Conservation (phyloP, 2,113 vertebrate genomes). For the Geococcyx californianus region DNA sequence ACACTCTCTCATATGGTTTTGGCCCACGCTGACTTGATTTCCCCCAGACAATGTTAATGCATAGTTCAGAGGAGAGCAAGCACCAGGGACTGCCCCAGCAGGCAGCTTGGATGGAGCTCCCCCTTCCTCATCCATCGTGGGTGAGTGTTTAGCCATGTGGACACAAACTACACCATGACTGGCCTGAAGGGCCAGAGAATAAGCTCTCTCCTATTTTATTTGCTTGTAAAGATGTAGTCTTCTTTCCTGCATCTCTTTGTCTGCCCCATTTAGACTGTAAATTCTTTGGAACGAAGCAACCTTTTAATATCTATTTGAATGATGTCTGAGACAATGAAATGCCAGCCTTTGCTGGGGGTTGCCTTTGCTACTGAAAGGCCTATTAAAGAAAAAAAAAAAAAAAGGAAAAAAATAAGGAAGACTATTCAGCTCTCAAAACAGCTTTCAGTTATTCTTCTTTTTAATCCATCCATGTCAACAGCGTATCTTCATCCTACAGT, state of each 20-base stretch:
- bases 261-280: conserved; percentile 17
- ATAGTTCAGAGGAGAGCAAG: background rate
- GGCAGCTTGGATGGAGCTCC: background rate
- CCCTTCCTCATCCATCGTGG: background rate
- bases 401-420: background rate
- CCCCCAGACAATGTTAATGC: conserved; percentile 18
- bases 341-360: conserved; percentile 17
- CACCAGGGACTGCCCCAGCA: background rate
- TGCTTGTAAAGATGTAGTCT: background rate
- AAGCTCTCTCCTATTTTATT: background rate
- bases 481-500: background rate
- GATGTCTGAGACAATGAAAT: conserved; percentile 26
- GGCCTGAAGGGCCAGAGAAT: background rate
- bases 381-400: background rate
- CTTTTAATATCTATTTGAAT: conserved; percentile 26
- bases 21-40: conserved; percentile 19
- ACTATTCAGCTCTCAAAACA: conserved; percentile 1
- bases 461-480: conserved; percentile 47
- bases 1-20: background rate
- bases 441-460: conserved; percentile 35
- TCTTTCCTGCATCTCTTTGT: background rate
- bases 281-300: background rate
- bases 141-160: background rate
- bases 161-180: background rate
- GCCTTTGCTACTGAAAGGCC: conserved; percentile 40